Conservation (phyloP, 2,888 invertebrate genomes). For the Xestobium rufovillosum region DNA sequence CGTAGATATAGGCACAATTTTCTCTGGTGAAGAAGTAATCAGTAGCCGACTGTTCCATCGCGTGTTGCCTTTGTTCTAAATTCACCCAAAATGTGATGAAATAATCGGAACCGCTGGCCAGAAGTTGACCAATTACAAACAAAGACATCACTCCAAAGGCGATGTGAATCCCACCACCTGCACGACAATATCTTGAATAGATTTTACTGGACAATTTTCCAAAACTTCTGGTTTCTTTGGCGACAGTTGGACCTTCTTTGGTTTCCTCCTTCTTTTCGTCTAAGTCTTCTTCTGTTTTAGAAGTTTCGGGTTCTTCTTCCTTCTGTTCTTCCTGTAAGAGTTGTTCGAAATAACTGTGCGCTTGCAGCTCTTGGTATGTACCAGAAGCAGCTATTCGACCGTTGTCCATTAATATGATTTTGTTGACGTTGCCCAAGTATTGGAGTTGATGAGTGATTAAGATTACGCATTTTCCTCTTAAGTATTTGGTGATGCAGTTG, state of each 20-base stretch:
- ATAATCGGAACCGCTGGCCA: slow-evolving; percentile 70
- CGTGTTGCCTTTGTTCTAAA: slow-evolving; percentile 4
- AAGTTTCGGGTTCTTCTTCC: slow-evolving; percentile 28
- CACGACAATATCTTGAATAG: slow-evolving; percentile 64
- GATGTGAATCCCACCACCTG: slow-evolving; percentile 60
- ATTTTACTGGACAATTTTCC: slow-evolving; percentile 47
- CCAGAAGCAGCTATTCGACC: slow-evolving; percentile 46
- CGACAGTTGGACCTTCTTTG: slow-evolving; percentile 27
- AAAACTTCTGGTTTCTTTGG: slow-evolving; percentile 52
- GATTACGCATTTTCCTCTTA: slow-evolving; percentile 58
- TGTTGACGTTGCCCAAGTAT: slow-evolving; percentile 59
- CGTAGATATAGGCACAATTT: slow-evolving; percentile 30
- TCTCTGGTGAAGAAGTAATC: slow-evolving; percentile 25
- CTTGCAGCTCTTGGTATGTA: slow-evolving; percentile 45
- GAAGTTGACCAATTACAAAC: slow-evolving; percentile 59
- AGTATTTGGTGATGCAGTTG: slow-evolving; percentile 54
- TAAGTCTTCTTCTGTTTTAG: background rate
- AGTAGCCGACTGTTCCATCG: slow-evolving; percentile 6
- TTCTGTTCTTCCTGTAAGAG: slow-evolving; percentile 41
- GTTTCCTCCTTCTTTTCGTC: slow-evolving; percentile 32
- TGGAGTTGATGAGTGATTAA: slow-evolving; percentile 82
- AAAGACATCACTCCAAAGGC: slow-evolving; percentile 54
- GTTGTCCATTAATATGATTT: slow-evolving; percentile 57
- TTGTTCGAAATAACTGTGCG: slow-evolving; percentile 48
- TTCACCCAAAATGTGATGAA: slow-evolving; percentile 69